Evolutionary conservation across 2,888 invertebrate species (phyloP).

Genomic region (Endomychus coccineus): DNA sequence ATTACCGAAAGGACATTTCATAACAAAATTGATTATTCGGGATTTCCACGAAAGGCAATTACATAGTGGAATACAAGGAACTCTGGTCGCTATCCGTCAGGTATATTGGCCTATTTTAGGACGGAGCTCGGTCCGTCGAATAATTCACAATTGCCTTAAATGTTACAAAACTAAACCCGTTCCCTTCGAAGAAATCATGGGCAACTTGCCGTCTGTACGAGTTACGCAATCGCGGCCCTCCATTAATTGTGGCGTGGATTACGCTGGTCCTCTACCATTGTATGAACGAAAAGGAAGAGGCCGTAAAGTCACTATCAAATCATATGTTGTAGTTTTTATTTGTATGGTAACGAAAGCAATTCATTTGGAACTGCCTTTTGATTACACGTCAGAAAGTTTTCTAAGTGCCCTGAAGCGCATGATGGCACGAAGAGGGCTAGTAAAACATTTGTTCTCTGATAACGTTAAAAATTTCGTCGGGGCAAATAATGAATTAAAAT

Average conservation of each 20-base stretch:
- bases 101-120: conserved; percentile 9
- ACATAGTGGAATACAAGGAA: conserved; percentile 2
- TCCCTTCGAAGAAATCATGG: conserved; percentile 12
- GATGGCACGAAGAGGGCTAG: not conserved
- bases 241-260: conserved; percentile 9
- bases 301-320: not conserved
- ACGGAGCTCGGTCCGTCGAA: conserved; percentile 6
- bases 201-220: conserved; percentile 12
- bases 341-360: too few relatives aligned
- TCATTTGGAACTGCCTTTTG: too few relatives aligned
- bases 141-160: conserved; percentile 10
- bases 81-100: conserved; percentile 15
- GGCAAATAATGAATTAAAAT: conserved; percentile 1
- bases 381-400: conserved; percentile 3
- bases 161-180: conserved; percentile 17
- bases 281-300: conserved; percentile 7
- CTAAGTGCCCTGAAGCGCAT: conserved; percentile 1
- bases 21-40: conserved; percentile 9
- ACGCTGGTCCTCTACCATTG: conserved; percentile 13
- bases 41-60: not conserved
- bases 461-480: too few relatives aligned
- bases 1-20: conserved; percentile 9
- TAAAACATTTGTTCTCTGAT: not conserved
- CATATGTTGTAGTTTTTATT: conserved; percentile 3
- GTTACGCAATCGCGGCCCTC: conserved; percentile 12